These are phyloP conservation scores for Drosophila crucigera DNA, from an alignment of 2,888 invertebrate genomes.

Conservation along the genomic window DNA sequence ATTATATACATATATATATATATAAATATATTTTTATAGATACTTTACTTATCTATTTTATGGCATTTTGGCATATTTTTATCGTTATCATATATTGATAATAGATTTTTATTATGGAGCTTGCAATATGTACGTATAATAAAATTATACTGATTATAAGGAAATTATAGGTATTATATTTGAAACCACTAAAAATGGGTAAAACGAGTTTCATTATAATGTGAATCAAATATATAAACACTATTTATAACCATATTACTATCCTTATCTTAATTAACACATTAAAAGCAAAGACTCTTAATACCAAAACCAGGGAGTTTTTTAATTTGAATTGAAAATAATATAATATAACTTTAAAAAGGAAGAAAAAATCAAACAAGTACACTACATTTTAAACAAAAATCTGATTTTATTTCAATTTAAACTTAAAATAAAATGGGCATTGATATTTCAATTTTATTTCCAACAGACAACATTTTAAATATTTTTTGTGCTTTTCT, in stretches of 20 bases:
- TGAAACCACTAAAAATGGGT: not conserved
- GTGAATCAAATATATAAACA: not conserved
- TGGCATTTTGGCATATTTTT: not conserved
- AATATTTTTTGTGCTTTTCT: conserved; percentile 2
- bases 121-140: not conserved
- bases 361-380: too few species aligned
- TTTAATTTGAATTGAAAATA: too few species aligned
- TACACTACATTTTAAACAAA: not conserved
- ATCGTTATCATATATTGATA: not conserved
- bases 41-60: not conserved
- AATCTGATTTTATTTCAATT: not conserved
- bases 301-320: not conserved
- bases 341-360: too few species aligned
- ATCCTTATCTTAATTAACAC: not conserved
- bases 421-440: not conserved
- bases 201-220: not conserved
- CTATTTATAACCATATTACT: not conserved
- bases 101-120: not conserved
- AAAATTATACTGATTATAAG: not conserved
- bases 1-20: too few species aligned
- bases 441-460: not conserved
- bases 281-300: not conserved
- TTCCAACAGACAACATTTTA: not conserved
- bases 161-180: not conserved
- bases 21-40: not conserved